Conservation (phyloP, 2,113 vertebrate species). For the Silurus glanis region DNA sequence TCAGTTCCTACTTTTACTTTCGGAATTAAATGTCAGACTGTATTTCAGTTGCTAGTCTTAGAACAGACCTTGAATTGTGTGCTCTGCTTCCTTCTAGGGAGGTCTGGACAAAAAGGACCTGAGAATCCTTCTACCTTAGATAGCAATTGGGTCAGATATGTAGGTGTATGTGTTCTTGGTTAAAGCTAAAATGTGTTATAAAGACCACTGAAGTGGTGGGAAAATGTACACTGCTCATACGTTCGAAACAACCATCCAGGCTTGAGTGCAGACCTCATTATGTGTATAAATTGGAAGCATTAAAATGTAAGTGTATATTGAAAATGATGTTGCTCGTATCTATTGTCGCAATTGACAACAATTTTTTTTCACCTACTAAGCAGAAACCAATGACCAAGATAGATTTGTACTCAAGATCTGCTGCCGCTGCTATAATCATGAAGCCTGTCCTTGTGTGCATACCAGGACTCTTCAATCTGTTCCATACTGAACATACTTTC, state of each 20-base stretch:
- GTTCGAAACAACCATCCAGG: neutral
- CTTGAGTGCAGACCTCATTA: neutral
- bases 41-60: conserved; percentile 19
- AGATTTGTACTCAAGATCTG: neutral
- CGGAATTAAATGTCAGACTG: conserved; percentile 31
- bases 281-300: neutral
- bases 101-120: conserved; percentile 1
- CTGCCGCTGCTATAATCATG: neutral
- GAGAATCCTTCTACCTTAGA: conserved; percentile 23
- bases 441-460: neutral
- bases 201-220: neutral
- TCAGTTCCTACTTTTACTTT: conserved; percentile 48
- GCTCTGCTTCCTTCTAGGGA: conserved; percentile 32
- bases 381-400: neutral
- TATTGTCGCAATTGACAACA: neutral
- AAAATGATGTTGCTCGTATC: neutral
- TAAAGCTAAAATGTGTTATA: neutral
- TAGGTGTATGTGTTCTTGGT: neutral
- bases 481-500: neutral
- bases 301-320: neutral
- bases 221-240: neutral
- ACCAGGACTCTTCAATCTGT: neutral
- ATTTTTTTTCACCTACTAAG: neutral
- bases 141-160: neutral
- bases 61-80: conserved; percentile 20